These are phyloP conservation scores for Tridacna crocea DNA, from an alignment of 2,888 invertebrate species.

Conservation along the genomic window DNA sequence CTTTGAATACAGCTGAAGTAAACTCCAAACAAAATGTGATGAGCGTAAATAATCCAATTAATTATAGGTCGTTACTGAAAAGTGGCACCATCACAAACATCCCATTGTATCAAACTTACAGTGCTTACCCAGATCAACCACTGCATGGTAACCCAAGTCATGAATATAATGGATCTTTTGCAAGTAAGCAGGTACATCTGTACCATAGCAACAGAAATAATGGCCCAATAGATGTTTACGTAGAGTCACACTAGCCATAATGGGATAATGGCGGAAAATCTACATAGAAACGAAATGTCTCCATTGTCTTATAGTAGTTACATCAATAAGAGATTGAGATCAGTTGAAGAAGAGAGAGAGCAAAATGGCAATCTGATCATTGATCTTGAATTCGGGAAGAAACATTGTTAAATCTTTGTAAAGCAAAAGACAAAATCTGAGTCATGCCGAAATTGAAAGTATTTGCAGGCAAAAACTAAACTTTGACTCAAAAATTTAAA, in stretches of 20 bases:
- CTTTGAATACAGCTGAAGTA: background rate
- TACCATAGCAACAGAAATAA: background rate
- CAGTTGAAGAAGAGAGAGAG: background rate
- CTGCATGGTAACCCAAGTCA: conserved; percentile 1
- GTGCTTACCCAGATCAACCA: conserved; percentile 18
- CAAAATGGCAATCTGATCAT: conserved; percentile 7
- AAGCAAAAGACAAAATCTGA: no score
- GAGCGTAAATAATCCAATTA: background rate
- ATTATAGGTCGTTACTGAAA: conserved; percentile 15
- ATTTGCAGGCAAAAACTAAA: no score
- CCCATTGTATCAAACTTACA: conserved; percentile 3
- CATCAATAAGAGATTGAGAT: background rate
- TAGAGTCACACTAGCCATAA: no score
- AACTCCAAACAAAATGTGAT: background rate
- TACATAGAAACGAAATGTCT: background rate
- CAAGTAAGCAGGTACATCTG: background rate
- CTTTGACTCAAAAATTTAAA: no score
- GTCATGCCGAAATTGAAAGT: no score
- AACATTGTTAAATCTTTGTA: no score
- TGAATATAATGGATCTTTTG: background rate
- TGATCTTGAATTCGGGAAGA: conserved; percentile 19
- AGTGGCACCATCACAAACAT: background rate
- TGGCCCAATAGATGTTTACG: no score
- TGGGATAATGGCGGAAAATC: conserved; percentile 11
- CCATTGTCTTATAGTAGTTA: background rate